Percentiles rank a stretch among this genome's conserved stretches.
These are phyloP conservation scores for Encarsia formosa DNA, from an alignment of 2,888 invertebrate species.

Conservation along the genomic window DNA sequence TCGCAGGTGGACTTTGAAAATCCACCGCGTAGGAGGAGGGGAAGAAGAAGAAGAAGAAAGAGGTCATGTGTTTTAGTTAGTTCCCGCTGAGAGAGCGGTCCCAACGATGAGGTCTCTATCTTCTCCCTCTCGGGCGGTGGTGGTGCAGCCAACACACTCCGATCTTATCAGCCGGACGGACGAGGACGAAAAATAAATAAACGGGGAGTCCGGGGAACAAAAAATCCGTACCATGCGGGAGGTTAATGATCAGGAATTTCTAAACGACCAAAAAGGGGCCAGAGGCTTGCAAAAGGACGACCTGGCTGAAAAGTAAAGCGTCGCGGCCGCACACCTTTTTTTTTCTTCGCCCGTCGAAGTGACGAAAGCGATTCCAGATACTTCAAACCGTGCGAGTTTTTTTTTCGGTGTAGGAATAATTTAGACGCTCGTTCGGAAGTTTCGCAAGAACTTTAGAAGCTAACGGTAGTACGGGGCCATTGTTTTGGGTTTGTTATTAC, in stretches of 20 bases:
- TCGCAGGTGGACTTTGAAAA: too few relatives aligned
- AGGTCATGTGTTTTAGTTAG: too few relatives aligned
- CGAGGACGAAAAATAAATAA: constrained; percentile 8
- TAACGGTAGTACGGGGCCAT: too few relatives aligned
- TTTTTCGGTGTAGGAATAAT: too few relatives aligned
- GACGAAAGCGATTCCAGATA: too few relatives aligned
- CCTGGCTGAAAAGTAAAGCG: background rate
- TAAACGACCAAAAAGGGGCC: constrained; percentile 4
- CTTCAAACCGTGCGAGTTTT: too few relatives aligned
- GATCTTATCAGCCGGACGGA: constrained; percentile 26
- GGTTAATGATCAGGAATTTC: constrained; percentile 29
- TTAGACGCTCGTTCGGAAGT: too few relatives aligned
- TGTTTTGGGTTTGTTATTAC: constrained; percentile 20
- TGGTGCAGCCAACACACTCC: background rate
- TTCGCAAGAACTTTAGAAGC: too few relatives aligned
- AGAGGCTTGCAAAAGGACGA: background rate
- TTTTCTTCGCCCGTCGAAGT: too few relatives aligned
- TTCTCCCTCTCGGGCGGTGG: constrained; percentile 16
- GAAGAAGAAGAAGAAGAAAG: too few relatives aligned
- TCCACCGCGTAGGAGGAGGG: too few relatives aligned
- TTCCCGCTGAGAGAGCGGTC: too few relatives aligned
- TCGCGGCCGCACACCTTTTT: background rate
- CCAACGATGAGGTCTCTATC: constrained; percentile 33
- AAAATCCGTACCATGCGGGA: constrained; percentile 10
- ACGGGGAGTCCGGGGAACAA: constrained; percentile 2